Evolutionary conservation across 2,888 invertebrate genomes (phyloP).

Genomic region (Dyspetes luteomarginatus): DNA sequence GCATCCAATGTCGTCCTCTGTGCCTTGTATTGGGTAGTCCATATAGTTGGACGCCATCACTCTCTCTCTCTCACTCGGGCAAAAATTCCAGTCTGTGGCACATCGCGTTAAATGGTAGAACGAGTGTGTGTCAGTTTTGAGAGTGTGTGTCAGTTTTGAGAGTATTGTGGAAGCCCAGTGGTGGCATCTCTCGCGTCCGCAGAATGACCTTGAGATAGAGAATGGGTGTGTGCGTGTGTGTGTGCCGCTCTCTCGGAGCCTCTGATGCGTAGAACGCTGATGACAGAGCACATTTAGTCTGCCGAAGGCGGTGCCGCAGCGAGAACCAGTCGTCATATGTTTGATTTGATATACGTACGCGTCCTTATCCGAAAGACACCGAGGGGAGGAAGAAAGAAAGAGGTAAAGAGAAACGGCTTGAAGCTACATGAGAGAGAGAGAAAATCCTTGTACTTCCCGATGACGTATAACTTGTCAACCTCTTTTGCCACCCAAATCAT

Average conservation of each 20-base stretch:
- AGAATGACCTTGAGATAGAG: slow-evolving; percentile 66
- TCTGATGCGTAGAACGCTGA: slow-evolving; percentile 64
- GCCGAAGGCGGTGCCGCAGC: slow-evolving; percentile 67
- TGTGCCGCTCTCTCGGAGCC: slow-evolving; percentile 41
- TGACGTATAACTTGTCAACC: too few relatives aligned
- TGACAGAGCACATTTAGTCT: slow-evolving; percentile 71
- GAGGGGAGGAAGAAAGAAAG: slow-evolving; percentile 10
- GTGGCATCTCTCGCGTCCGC: slow-evolving; percentile 56
- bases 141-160: slow-evolving; percentile 12
- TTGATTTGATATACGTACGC: slow-evolving; percentile 72
- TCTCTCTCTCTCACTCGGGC: too few relatives aligned
- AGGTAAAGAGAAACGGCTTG: too few relatives aligned
- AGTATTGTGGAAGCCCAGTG: slow-evolving; percentile 24
- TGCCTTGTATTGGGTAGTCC: slow-evolving; percentile 1
- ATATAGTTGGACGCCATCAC: neutral
- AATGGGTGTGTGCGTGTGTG: too few relatives aligned
- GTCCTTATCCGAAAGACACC: slow-evolving; percentile 69
- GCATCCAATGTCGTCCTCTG: neutral
- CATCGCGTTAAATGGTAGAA: neutral
- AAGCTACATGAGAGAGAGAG: slow-evolving; percentile 17
- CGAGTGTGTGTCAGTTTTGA: neutral
- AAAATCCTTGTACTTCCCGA: neutral
- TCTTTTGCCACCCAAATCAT: neutral
- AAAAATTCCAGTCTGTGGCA: too few relatives aligned
- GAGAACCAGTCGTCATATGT: slow-evolving; percentile 70